phyloP scores from a whole-genome alignment of 2,888 invertebrate species.

The Caenorhabditis sp. region DNA sequence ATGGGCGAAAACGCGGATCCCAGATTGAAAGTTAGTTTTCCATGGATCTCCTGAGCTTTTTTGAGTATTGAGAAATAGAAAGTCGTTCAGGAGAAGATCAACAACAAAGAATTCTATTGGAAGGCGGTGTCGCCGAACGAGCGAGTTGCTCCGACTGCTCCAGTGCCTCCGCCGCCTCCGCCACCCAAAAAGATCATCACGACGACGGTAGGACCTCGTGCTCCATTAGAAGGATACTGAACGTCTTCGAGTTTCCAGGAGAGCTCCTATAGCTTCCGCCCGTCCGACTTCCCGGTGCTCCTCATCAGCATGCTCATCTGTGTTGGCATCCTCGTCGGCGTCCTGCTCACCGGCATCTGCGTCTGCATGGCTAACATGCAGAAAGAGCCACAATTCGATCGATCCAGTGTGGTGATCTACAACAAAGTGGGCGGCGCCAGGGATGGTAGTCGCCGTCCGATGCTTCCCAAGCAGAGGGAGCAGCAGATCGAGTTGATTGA shows the following conservation, averaged over 20 bases:
- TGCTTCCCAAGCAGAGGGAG: conserved; percentile 43
- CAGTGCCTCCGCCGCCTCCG: conserved; percentile 43
- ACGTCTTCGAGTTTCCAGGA: conserved; percentile 13
- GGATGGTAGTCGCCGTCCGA: conserved; percentile 20
- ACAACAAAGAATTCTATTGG: conserved; percentile 58
- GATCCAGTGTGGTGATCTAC: conserved; percentile 54
- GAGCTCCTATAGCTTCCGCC: conserved; percentile 4
- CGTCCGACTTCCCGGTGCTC: conserved; percentile 49
- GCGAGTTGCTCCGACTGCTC: background rate
- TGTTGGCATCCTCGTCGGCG: conserved; percentile 58
- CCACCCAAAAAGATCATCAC: conserved; percentile 21
- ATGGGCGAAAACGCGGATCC: conserved; percentile 59
- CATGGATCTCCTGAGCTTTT: too few species aligned
- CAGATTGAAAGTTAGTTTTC: conserved; percentile 48
- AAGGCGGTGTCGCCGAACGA: conserved; percentile 44
- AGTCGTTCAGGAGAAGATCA: conserved; percentile 54
- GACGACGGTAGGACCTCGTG: conserved; percentile 21
- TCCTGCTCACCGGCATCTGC: conserved; percentile 50
- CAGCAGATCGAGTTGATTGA: conserved; percentile 52
- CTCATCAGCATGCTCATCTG: conserved; percentile 58
- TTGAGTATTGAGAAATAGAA: background rate
- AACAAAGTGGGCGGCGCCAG: conserved; percentile 23
- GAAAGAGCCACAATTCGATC: conserved; percentile 59
- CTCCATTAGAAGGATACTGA: background rate
- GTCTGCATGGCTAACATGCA: conserved; percentile 39